Conservation (phyloP, 2,113 vertebrate genomes). For the Oncorhynchus nerka region DNA sequence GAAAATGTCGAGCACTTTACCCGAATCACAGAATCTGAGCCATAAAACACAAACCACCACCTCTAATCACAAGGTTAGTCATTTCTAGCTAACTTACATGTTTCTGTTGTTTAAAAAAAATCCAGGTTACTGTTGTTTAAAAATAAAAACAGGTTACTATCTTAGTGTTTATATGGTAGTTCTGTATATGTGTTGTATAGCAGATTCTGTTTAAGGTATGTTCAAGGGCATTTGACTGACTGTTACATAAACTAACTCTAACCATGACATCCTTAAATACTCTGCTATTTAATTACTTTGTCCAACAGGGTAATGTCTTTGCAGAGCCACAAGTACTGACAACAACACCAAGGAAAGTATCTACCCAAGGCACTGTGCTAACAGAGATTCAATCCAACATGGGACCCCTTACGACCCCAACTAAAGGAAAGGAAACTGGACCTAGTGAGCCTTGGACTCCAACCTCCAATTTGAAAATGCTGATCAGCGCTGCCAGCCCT, state of each 20-base stretch:
- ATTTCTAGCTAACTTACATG: background rate
- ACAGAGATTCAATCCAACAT: constrained; percentile 64
- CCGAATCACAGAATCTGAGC: constrained; percentile 29
- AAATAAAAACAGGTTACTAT: background rate
- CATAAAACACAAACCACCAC: constrained; percentile 24
- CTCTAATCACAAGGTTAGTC: constrained; percentile 41
- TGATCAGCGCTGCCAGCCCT: constrained; percentile 92
- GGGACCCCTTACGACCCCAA: constrained; percentile 83
- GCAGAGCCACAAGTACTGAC: constrained; percentile 60
- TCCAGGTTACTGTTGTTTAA: background rate
- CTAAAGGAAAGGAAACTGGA: constrained; percentile 76
- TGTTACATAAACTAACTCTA: background rate
- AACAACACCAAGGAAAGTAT: constrained; percentile 72
- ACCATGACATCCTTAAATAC: background rate
- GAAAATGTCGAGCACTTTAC: constrained; percentile 44
- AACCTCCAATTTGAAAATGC: constrained; percentile 94
- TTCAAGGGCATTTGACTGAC: background rate
- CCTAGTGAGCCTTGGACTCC: constrained; percentile 92
- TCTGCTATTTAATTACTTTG: constrained; percentile 6
- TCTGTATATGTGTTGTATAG: background rate
- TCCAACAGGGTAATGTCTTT: constrained; percentile 73
- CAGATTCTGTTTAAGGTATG: background rate
- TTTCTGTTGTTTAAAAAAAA: no score
- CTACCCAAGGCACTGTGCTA: constrained; percentile 38
- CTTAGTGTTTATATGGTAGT: background rate